Percentiles rank a stretch among this genome's conserved stretches.
Evolutionary conservation across 2,113 vertebrate genomes (phyloP).

Genomic region (Leucoraja erinaceus): DNA sequence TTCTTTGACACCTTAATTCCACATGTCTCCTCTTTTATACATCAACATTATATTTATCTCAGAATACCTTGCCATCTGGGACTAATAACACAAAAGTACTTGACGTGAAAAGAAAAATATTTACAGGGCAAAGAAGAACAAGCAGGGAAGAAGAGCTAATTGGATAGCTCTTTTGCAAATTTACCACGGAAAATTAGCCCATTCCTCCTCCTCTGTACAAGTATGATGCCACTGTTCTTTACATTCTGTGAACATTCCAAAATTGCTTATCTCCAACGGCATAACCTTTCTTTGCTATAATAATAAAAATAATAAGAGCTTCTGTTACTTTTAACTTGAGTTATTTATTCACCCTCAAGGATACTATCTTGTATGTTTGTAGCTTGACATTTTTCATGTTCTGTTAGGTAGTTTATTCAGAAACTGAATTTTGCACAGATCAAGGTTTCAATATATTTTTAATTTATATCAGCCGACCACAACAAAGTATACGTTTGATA

Average conservation of each 20-base stretch:
- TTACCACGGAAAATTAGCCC: neutral
- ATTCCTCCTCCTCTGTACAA: too few species aligned
- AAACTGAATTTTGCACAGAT: neutral
- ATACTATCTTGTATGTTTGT: neutral
- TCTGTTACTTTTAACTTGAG: neutral
- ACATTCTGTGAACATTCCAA: neutral
- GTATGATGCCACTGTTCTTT: neutral
- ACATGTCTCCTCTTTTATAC: slow-evolving; percentile 7
- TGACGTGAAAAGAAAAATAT: neutral
- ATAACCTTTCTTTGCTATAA: neutral
- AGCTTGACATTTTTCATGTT: neutral
- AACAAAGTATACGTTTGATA: neutral
- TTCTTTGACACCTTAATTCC: slow-evolving; percentile 26
- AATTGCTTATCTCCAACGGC: neutral
- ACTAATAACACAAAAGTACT: neutral
- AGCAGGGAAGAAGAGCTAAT: neutral
- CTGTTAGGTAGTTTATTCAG: neutral
- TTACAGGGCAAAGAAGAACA: neutral
- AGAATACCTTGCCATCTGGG: neutral
- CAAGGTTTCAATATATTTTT: neutral
- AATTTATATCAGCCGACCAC: neutral
- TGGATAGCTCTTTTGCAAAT: neutral
- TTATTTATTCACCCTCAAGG: neutral
- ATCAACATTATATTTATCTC: neutral
- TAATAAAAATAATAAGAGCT: neutral